Conservation (phyloP, 2,113 vertebrate genomes). For the Diglossa brunneiventris region DNA sequence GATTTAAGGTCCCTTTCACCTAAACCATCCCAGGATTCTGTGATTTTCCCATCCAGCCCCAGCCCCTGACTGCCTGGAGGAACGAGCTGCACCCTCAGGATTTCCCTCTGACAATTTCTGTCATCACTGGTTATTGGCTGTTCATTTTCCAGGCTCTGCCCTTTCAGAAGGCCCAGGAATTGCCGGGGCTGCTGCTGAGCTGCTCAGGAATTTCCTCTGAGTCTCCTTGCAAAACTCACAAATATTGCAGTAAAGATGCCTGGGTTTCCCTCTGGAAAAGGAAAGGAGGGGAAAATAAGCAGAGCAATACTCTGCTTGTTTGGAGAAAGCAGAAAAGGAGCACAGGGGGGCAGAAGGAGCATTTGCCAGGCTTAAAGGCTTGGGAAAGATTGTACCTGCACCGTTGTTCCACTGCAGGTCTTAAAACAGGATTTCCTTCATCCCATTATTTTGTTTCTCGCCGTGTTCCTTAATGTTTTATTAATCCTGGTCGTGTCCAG, state of each 20-base stretch:
- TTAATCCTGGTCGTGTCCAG: not conserved
- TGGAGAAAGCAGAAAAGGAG: not conserved
- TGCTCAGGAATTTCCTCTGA: rapidly evolving
- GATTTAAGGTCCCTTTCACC: rapidly evolving
- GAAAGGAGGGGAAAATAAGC: not conserved
- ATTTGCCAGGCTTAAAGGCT: not conserved
- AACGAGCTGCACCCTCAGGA: rapidly evolving
- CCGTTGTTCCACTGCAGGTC: rapidly evolving
- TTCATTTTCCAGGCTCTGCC: not conserved
- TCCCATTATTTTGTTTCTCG: not conserved
- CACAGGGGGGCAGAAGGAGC: not conserved
- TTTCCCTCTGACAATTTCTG: rapidly evolving
- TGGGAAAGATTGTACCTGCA: not conserved
- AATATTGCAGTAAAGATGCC: rapidly evolving
- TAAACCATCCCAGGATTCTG: not conserved
- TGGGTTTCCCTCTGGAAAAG: not conserved
- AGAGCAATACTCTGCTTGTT: not conserved
- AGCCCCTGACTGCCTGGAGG: rapidly evolving
- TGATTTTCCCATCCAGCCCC: not conserved
- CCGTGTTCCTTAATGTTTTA: not conserved
- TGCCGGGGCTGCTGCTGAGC: not conserved
- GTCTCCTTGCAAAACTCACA: not conserved
- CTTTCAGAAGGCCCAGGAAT: not conserved
- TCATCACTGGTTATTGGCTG: rapidly evolving
- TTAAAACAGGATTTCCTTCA: not conserved